Base-by-base conservation (phyloP, 2,888 invertebrate species). In the Mylabris sibirica region DNA sequence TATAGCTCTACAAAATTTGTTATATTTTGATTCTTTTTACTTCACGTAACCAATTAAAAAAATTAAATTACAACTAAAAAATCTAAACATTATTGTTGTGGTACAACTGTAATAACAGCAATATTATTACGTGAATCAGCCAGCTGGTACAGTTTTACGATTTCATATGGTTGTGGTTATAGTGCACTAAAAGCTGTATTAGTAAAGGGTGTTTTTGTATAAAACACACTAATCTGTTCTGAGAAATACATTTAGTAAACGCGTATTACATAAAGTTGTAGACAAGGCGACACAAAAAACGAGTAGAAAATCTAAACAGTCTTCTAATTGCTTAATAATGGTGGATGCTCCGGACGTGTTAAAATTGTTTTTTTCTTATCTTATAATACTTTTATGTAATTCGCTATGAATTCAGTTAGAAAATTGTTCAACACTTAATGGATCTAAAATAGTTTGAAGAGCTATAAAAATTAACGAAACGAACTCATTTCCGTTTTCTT, bases 201-300 rank as follows among this genome's bases (percentile, higher is more conserved):
- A 78, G 72, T 66, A 75, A 72, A 67, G 53, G 68, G 69, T 61
- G 72, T 72, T 73, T 73, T 72, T 70, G 64, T 76, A 76, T 76
- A 77, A 76, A 78, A 75, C 76, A 75, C 76, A 72, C 75, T 78
- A 78, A 78, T 78, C 78, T 76, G 72, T 75, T 74, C 30, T 30
- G 69, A 68, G 70, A 67, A 76, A 73, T 73, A 76, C 76, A 75
- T 74, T 77, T 74, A 64, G 72, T 68, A 66, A 75, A 76, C 74
- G 66, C 61, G 66, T 72, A 72, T 70, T 70, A 63, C 67, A 66
- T 72, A 67, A 65, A 67, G 65, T 38, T 49, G 41, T 60, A 53
- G 59, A 64, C 20, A 49, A 44, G 65, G 30, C 30, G 2, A 30
- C 30, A 66, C 53, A 70, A 63, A 65, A 68, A 49, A 20, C 12